A percentile compares a stretch with the other conserved stretches of the same genome.
These are phyloP conservation scores for Pardalotus punctatus DNA, from an alignment of 2,113 vertebrate species.

Conservation along the genomic window DNA sequence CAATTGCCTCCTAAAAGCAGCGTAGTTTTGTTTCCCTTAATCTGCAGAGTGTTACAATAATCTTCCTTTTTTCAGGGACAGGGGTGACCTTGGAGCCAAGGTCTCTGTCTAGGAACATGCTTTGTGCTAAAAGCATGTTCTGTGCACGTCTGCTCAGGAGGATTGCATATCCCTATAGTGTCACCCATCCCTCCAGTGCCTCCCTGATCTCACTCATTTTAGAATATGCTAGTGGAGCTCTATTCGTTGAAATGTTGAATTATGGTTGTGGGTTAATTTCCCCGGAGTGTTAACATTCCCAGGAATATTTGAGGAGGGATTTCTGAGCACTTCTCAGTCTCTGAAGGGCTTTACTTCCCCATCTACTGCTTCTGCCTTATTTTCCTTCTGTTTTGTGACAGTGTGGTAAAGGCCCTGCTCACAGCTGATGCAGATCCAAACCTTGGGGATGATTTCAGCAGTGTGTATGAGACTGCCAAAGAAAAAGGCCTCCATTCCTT, in stretches of 20 bases:
- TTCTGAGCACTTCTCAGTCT: neutral
- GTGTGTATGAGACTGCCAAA: slow-evolving; percentile 88
- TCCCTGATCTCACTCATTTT: neutral
- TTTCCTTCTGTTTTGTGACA: slow-evolving; percentile 29
- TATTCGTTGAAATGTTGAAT: neutral
- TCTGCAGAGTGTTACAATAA: neutral
- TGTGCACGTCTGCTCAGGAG: neutral
- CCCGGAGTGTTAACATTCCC: neutral
- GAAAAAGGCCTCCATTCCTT: slow-evolving; percentile 91
- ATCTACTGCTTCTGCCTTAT: neutral
- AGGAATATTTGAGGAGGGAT: neutral
- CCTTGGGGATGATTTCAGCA: slow-evolving; percentile 91
- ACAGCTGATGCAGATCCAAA: slow-evolving; percentile 88
- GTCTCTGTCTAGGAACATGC: neutral
- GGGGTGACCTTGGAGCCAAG: neutral
- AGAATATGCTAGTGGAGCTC: neutral
- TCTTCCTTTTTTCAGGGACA: neutral
- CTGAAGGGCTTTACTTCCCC: neutral
- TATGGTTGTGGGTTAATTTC: neutral
- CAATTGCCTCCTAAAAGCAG: neutral
- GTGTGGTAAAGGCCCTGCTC: slow-evolving; percentile 85
- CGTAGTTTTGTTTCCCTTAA: neutral
- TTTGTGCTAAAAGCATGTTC: neutral
- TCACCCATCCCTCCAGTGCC: neutral
- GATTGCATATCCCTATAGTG: neutral